Conservation (phyloP, 2,113 vertebrate genomes). For the Hydropotes inermis region DNA sequence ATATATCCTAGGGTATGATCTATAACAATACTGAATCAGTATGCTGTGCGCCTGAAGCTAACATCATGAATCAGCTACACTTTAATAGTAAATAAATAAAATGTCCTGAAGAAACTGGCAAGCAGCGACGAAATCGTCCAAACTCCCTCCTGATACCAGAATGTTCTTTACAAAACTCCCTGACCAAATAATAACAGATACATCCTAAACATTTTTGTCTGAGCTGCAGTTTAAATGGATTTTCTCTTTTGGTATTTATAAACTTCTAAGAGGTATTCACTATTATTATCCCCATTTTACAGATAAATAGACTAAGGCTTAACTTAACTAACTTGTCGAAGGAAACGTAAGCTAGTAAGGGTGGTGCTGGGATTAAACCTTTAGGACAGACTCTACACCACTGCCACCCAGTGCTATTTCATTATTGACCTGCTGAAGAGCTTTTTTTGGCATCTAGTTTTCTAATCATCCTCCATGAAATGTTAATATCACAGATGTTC, state of each 20-base stretch:
- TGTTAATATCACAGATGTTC: background rate
- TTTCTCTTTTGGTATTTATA: background rate
- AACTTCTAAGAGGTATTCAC: background rate
- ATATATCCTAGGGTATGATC: background rate
- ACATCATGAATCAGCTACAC: background rate
- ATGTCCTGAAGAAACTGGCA: background rate
- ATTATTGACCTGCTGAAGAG: background rate
- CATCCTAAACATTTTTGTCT: background rate
- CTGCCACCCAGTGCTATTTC: background rate
- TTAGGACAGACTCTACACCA: background rate
- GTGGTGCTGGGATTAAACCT: background rate
- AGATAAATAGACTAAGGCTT: background rate
- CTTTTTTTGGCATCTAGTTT: background rate
- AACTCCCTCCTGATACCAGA: background rate
- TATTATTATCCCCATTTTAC: background rate
- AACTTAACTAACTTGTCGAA: background rate
- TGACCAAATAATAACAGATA: background rate
- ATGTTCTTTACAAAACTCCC: background rate
- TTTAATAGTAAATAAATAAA: background rate
- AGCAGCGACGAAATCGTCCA: background rate
- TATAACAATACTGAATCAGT: background rate
- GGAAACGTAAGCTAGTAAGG: background rate
- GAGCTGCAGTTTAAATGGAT: background rate
- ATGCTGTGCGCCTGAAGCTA: background rate
- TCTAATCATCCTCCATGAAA: background rate